phyloP scores from a whole-genome alignment of 2,888 invertebrate genomes.

The Calameuta idolon region DNA sequence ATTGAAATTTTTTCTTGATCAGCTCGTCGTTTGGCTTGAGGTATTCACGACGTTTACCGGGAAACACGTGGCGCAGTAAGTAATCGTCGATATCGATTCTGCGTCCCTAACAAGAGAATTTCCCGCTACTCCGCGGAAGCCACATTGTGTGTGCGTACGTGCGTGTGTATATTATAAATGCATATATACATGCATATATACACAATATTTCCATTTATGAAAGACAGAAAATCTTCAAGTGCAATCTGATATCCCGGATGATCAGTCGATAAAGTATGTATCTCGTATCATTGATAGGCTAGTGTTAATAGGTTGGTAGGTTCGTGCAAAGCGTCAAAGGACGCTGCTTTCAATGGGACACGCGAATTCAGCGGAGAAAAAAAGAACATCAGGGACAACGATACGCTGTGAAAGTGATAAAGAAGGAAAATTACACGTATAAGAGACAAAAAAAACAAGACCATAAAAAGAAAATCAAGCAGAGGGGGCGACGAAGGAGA shows the following conservation, averaged over 20 bases:
- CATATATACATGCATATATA: not conserved
- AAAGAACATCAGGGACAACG: not conserved
- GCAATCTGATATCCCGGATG: not conserved
- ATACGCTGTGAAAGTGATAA: not conserved
- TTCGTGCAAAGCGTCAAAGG: not conserved
- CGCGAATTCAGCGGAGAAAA: not conserved
- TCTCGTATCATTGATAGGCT: not conserved
- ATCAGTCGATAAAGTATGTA: not conserved
- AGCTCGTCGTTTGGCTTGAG: not conserved
- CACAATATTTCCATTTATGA: not conserved
- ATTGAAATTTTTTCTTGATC: not conserved
- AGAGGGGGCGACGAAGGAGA: slow-evolving; percentile 9
- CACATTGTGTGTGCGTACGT: not conserved
- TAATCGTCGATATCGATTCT: not conserved
- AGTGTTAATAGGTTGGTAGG: not conserved
- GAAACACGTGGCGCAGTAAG: not conserved
- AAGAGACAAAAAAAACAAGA: not conserved
- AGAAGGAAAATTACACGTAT: not conserved
- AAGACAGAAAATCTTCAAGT: not conserved
- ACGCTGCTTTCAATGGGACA: not conserved
- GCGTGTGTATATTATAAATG: too few relatives aligned
- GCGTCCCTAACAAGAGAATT: not conserved
- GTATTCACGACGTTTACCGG: not conserved
- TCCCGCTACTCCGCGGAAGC: not conserved
- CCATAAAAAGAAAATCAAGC: slow-evolving; percentile 16